Evolutionary conservation across 2,888 invertebrate genomes (phyloP), one percentile per base, ranked within the genome.

Genomic region (Ditylenchus weischeri): DNA sequence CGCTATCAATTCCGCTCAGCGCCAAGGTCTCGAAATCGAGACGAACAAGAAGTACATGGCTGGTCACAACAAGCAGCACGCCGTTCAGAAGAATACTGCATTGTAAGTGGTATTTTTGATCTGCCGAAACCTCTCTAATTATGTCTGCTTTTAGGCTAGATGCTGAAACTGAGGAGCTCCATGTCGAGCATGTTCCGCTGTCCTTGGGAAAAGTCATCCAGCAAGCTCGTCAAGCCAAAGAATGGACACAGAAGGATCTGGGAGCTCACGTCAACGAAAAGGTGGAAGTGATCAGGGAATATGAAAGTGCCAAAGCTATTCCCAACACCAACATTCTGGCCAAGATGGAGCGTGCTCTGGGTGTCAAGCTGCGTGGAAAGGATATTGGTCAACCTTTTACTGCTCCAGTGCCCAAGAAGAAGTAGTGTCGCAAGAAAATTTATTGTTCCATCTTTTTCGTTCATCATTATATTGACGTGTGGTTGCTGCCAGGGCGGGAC

Each of bases 11-110:
- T 89, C 90, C 73, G 96, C 96, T 76, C 89, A 93, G 82, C 89
- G 95, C 79, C 90, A 91, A 86, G 98, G 98, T 74, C 87, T 89
- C 77, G 88, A 89, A 75, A 89, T 98, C 73, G 94, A 95, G 79
- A 96, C 96, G 75, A 90, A 90, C 85, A 91, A 92, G 84, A 98
- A 98, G 88, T 95, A 90, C 88, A 91, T 92, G 83, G 95, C 93
- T 74, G 95, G 93, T 76, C 90, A 91, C 79, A 98, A 98, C 85
- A 94, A 93, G 86, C 96, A 98, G 85, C 92, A 93, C 84, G 89
- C 88, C 54, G 90, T 91, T n/a, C 91, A 92, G 76, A 91, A 95
- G 87, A 96, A 96, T 85, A 95, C 95, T 15, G 66, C 75, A 15
- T 43, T 43, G 43, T 43, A 43, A 43, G 43, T 43, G 43, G 15